Percentiles rank a stretch among this genome's conserved stretches.
Conservation (phyloP, 2,113 vertebrate genomes). For the Zeus faber region DNA sequence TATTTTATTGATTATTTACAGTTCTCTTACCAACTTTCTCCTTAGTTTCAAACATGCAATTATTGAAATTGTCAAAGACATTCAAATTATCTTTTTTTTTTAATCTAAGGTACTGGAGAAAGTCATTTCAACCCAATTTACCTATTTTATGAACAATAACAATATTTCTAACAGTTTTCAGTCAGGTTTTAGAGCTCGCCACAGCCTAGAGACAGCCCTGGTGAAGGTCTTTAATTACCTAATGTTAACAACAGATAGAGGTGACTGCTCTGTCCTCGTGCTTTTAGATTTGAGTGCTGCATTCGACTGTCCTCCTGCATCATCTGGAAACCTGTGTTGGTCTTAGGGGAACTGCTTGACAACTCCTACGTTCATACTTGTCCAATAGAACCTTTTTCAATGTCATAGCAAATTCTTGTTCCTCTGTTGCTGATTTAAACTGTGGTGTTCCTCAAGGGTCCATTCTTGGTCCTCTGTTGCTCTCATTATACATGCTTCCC, state of each 20-base stretch:
- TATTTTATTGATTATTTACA: too few species aligned
- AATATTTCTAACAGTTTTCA: background rate
- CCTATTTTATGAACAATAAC: too few species aligned
- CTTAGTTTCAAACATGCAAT: too few species aligned
- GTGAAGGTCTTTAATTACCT: background rate
- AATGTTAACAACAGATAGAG: background rate
- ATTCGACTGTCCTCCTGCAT: background rate
- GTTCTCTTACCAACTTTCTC: too few species aligned
- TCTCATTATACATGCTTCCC: background rate
- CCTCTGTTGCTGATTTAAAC: background rate
- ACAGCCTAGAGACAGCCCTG: background rate
- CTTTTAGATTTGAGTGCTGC: background rate
- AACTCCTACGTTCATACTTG: background rate
- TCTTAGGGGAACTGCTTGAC: background rate
- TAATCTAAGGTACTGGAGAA: too few species aligned
- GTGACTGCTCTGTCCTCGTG: background rate
- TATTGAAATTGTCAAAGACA: too few species aligned
- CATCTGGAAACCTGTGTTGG: background rate
- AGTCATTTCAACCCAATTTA: too few species aligned
- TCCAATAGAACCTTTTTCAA: background rate
- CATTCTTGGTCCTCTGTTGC: background rate
- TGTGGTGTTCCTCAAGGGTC: background rate
- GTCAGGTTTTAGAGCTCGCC: background rate
- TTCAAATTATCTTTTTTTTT: background rate
- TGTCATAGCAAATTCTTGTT: background rate